Evolutionary conservation across 2,888 invertebrate species (phyloP).

Genomic region (Parasteatoda lunata): DNA sequence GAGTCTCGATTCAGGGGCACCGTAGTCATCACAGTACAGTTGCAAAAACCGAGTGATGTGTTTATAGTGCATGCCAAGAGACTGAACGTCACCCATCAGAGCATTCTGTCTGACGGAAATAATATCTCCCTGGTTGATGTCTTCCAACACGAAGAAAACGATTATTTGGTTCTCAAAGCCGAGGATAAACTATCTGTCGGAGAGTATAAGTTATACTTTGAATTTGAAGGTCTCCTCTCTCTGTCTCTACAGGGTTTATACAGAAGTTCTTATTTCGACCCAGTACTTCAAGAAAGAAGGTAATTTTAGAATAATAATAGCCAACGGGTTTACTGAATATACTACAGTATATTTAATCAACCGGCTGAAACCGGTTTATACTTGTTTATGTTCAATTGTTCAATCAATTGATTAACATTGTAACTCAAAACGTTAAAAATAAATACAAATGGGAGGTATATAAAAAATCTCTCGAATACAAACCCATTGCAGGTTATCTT

Average conservation of each 20-base stretch:
- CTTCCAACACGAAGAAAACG: slow-evolving; percentile 74
- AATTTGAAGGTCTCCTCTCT: slow-evolving; percentile 81
- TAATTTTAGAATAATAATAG: not conserved
- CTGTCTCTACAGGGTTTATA: slow-evolving; percentile 84
- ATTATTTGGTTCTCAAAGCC: slow-evolving; percentile 75
- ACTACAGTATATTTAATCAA: too few relatives aligned
- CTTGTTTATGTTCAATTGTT: too few relatives aligned
- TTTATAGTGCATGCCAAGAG: slow-evolving; percentile 80
- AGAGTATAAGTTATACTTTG: slow-evolving; percentile 78
- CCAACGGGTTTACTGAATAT: too few relatives aligned
- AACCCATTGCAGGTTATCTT: too few relatives aligned
- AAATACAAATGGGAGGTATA: too few relatives aligned
- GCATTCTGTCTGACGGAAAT: slow-evolving; percentile 28
- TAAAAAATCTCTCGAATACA: too few relatives aligned
- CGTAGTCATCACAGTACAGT: slow-evolving; percentile 74
- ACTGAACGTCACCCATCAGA: slow-evolving; percentile 77
- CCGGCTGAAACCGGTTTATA: too few relatives aligned
- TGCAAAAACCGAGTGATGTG: slow-evolving; percentile 73
- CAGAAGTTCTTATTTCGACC: slow-evolving; percentile 78
- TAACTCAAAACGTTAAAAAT: too few relatives aligned
- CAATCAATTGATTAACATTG: too few relatives aligned
- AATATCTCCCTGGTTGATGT: slow-evolving; percentile 71
- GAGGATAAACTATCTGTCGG: slow-evolving; percentile 72
- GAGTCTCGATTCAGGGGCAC: slow-evolving; percentile 78
- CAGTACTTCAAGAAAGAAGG: slow-evolving; percentile 39